phyloP scores from a whole-genome alignment of 2,113 vertebrate species.

The Callorhinus ursinus region DNA sequence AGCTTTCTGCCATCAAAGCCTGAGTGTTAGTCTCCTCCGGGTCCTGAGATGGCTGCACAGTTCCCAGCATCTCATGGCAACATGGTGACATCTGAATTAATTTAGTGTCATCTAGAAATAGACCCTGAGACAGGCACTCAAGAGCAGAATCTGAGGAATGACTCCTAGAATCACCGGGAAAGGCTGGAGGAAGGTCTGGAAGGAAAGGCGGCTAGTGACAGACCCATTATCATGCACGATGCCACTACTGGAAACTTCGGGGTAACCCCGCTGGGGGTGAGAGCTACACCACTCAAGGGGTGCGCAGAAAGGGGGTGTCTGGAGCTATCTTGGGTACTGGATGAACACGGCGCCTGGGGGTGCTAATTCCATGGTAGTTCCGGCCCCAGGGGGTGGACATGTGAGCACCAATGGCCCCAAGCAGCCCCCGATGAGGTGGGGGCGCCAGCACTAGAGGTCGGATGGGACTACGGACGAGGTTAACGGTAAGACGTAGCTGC shows the following conservation, averaged over 20 bases:
- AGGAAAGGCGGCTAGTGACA: not conserved
- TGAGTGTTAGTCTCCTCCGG: accelerated
- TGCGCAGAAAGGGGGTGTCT: accelerated
- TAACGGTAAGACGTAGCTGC: not conserved
- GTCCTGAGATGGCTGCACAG: not conserved
- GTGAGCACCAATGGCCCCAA: not conserved
- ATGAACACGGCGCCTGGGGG: not conserved
- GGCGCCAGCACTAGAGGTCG: accelerated
- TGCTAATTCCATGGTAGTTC: not conserved
- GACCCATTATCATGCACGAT: not conserved
- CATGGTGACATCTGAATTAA: too few relatives aligned
- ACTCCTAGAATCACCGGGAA: not conserved
- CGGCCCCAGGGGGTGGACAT: too few relatives aligned
- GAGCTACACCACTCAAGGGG: not conserved
- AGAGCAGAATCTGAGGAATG: not conserved
- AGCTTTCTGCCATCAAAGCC: not conserved
- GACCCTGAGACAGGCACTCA: not conserved
- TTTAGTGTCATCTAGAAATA: not conserved
- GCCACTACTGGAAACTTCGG: accelerated
- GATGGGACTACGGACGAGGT: not conserved
- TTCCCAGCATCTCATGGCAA: not conserved
- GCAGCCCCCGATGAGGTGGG: too few relatives aligned
- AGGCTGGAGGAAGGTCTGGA: too few relatives aligned
- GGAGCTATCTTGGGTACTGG: accelerated
- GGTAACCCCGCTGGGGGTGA: not conserved